Base-by-base conservation (phyloP, 2,113 vertebrate species). In the Excalfactoria chinensis region DNA sequence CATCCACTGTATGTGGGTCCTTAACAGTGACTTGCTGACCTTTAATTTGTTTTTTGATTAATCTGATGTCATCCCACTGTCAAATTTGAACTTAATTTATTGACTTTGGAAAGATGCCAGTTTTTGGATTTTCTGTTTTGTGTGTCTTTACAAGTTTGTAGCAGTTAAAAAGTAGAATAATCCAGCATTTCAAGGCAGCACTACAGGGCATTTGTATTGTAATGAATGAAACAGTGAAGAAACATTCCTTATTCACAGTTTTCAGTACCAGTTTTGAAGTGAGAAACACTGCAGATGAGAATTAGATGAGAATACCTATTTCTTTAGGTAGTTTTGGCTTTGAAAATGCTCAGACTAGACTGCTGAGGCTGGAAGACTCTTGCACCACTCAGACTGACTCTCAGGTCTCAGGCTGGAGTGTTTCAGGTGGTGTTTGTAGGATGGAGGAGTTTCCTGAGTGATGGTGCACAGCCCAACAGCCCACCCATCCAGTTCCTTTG, bases 41-140 rank as follows among this genome's bases (percentile, higher is more conserved):
- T 89, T 20, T 71, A 16, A 60, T 60, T 92, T 43, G 4, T 59
- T 86, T 92, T 77, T 34, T 73, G 34, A 80, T 80, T 91, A 70
- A 88, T 86, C 35, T 77, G 46, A 37, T 88, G 35, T 51, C 19
- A 67, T 74, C 14, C n/a, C 13, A 34, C 16, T 88, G 60, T 87
- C 19, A 70, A 74, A 41, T 78, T 12, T 34, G 56, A 77, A 63
- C 9, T 78, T 62, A 62, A 67, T 34, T 34, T 71, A 19, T 77
- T 67, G 35, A 41, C 30, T 22, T 32, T 81, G 71, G 35, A 82
- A 56, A 0, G 2, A 53, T 67, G 71, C 75, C 71, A 67, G 19
- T 0, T 4, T 60, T 78, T 82, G 35, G 60, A 32, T 74, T 74
- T 56, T 26, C 51, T 78, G 20, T 21, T 88, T 63, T 79, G n/a